Conservation (phyloP, 2,888 invertebrate species). For the Pachliopta kotzebuea region DNA sequence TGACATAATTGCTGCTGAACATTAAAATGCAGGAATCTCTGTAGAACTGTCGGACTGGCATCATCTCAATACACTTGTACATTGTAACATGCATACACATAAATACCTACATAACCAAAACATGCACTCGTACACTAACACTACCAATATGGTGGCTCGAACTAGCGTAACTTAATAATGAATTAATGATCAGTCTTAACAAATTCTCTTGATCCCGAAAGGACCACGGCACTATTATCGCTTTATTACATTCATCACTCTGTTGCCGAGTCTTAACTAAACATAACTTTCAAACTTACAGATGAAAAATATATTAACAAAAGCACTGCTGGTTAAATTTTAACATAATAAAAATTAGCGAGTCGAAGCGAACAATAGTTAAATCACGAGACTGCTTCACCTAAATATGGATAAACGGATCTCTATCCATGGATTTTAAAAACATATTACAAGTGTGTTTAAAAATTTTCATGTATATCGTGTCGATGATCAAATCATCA, state of each 20-base stretch:
- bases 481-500: slow-evolving; percentile 53
- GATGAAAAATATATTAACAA: slow-evolving; percentile 61
- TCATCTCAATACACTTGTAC: slow-evolving; percentile 39
- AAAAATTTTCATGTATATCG: slow-evolving; percentile 12
- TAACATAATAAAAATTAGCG: slow-evolving; percentile 61
- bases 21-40: slow-evolving; percentile 47
- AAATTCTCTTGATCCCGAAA: slow-evolving; percentile 54
- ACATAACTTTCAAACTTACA: slow-evolving; percentile 58
- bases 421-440: slow-evolving; percentile 17
- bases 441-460: slow-evolving; percentile 15
- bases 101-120: slow-evolving; percentile 62
- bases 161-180: slow-evolving; percentile 76
- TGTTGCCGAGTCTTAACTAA: slow-evolving; percentile 73
- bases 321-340: slow-evolving; percentile 71
- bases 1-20: slow-evolving; percentile 42
- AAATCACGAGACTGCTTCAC: slow-evolving; percentile 42
- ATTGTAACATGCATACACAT: slow-evolving; percentile 54
- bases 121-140: slow-evolving; percentile 53
- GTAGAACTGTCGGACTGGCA: slow-evolving; percentile 44
- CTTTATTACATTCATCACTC: slow-evolving; percentile 58
- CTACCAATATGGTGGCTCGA: slow-evolving; percentile 66
- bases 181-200: slow-evolving; percentile 79
- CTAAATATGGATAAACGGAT: slow-evolving; percentile 13
- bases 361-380: slow-evolving; percentile 59
- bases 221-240: slow-evolving; percentile 57